A percentile compares a stretch with the other conserved stretches of the same genome.
Conservation (phyloP, 1,140 invertebrate genomes). For the Teleopsis dalmanni region DNA sequence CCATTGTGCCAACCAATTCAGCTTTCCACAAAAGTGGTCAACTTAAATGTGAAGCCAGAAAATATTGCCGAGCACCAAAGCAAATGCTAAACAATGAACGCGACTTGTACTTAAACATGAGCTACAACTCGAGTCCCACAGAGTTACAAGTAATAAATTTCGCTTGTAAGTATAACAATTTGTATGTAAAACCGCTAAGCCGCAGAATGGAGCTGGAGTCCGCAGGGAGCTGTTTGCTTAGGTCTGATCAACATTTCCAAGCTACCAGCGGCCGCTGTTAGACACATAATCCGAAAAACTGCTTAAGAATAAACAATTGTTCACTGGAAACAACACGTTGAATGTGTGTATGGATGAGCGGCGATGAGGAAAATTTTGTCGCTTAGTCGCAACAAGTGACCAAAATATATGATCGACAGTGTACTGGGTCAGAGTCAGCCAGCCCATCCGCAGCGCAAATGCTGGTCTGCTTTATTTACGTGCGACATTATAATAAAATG, state of each 20-base stretch:
- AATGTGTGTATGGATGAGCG: too few relatives aligned
- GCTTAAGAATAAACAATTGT: conserved; percentile 1
- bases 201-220: conserved; percentile 6
- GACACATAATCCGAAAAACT: too few relatives aligned
- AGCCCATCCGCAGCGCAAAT: not conserved
- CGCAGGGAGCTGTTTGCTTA: conserved; percentile 4
- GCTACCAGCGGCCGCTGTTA: not conserved
- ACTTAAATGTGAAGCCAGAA: too few relatives aligned
- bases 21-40: too few relatives aligned
- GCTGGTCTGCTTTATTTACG: too few relatives aligned
- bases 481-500: too few relatives aligned
- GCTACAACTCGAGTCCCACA: conserved; percentile 8
- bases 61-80: not conserved
- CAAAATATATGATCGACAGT: not conserved
- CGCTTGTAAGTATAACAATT: conserved; percentile 43
- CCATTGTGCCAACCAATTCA: not conserved
- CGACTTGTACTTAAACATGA: not conserved
- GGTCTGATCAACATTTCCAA: too few relatives aligned
- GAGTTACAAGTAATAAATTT: conserved; percentile 37
- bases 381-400: not conserved
- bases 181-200: conserved; percentile 24
- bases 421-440: not conserved
- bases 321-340: too few relatives aligned
- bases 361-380: not conserved
- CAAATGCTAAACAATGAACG: not conserved